Evolutionary conservation across 2,888 invertebrate genomes (phyloP), one percentile per base, ranked within the genome.

Genomic region (Limnephilus lunatus): DNA sequence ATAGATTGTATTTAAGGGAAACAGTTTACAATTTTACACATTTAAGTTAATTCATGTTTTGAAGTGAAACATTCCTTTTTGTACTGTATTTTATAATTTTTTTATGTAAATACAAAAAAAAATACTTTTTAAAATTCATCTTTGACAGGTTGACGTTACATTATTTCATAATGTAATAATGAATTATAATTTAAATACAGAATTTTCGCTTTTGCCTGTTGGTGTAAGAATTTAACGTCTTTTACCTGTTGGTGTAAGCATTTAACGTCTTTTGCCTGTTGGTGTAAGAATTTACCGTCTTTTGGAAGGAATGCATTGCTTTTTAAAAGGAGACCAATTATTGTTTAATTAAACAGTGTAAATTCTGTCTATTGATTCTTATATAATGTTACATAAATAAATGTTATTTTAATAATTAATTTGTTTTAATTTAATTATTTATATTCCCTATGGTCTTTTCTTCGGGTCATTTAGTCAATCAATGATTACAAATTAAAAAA

Each of bases 351-450:
- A 31, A 80, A 53, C 80, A 25, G 30, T 88, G 88, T 80, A 88
- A 32, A 32, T 80, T 68, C 31, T 15, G 3, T 48, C 48, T 25
- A 87, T 80, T 68, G 68, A 88, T 68, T 68, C 88, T 88, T 88
- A 32, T 88, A 68, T 68, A 68, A 32, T 88, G 88, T 88, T 88
- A 80, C 80, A 88, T 15, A 68, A 88, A 80, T 88, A 88, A 25
- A 88, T 88, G 88, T 80, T 88, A 88, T 88, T 88, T 88, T 88
- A 88, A 88, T 88, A 88, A 88, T 68, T 35, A 19, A 31, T 31
- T 25, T 80, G 32, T 31, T 80, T 88, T 87, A 35, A n/a, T 87
- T 87, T 87, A 48, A 19, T 44, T n/a, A 30, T 87, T 15, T 48
- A 44, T 44, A 44, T 44, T 39, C 39, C 39, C 39, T 9, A 9